Conservation (phyloP, 2,888 invertebrate genomes). For the Falcaria lacertinaria region DNA sequence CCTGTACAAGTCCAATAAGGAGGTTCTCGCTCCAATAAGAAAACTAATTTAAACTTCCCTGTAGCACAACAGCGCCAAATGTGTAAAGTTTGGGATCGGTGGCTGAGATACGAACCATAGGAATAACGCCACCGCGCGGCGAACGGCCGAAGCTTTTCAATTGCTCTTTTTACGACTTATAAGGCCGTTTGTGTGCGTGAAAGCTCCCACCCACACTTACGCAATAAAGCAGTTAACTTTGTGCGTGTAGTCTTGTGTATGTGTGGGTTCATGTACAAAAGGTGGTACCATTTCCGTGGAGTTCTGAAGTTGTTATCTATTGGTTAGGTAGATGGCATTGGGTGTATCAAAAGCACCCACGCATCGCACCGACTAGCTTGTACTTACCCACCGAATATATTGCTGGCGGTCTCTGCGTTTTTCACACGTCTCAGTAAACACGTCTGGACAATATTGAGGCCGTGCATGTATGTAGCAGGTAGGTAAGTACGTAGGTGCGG, state of each 20-base stretch:
- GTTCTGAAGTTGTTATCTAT: slow-evolving; percentile 57
- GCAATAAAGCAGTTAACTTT: slow-evolving; percentile 41
- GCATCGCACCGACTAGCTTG: slow-evolving; percentile 9
- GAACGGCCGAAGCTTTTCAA: slow-evolving; percentile 75
- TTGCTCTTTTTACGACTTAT: slow-evolving; percentile 56
- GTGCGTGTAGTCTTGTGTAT: slow-evolving; percentile 62
- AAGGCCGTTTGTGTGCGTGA: slow-evolving; percentile 51
- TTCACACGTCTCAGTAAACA: slow-evolving; percentile 52
- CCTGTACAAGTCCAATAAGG: slow-evolving; percentile 33
- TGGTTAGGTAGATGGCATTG: slow-evolving; percentile 68
- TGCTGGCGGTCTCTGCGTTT: slow-evolving; percentile 31
- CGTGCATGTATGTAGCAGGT: slow-evolving; percentile 25
- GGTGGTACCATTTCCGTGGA: slow-evolving; percentile 38
- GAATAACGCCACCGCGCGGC: slow-evolving; percentile 70
- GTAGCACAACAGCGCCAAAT: slow-evolving; percentile 60
- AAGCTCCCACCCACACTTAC: slow-evolving; percentile 59
- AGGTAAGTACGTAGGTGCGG: slow-evolving; percentile 14
- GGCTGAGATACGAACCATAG: slow-evolving; percentile 51
- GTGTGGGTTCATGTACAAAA: slow-evolving; percentile 63
- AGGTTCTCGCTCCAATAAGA: slow-evolving; percentile 43
- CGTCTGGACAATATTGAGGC: slow-evolving; percentile 50
- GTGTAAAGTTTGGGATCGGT: slow-evolving; percentile 34
- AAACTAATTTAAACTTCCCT: slow-evolving; percentile 51
- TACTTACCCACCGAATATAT: slow-evolving; percentile 52
- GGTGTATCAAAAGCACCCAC: slow-evolving; percentile 37